Conservation (phyloP, 2,888 invertebrate genomes). For the Cerceris rybyensis region DNA sequence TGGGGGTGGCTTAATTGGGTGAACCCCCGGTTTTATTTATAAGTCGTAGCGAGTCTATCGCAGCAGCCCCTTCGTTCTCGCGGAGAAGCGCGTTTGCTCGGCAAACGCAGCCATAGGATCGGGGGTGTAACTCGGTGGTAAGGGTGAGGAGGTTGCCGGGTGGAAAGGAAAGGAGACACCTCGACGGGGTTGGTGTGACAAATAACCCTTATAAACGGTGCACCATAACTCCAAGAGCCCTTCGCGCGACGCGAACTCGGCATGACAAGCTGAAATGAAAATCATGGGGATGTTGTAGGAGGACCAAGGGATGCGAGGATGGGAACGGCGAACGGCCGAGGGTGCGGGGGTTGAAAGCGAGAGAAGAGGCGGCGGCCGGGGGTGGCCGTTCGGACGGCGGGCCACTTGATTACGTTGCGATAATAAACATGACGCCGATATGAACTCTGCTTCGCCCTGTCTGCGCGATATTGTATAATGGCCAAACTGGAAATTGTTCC, state of each 20-base stretch:
- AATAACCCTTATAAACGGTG: constrained; percentile 81
- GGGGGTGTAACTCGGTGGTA: constrained; percentile 24
- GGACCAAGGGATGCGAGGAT: background rate
- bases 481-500: constrained; percentile 52
- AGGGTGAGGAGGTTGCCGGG: constrained; percentile 2
- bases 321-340: constrained; percentile 44
- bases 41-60: constrained; percentile 78
- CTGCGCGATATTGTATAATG: constrained; percentile 53
- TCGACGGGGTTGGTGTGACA: constrained; percentile 72
- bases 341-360: constrained; percentile 35
- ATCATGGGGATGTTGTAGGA: constrained; percentile 64
- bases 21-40: constrained; percentile 78
- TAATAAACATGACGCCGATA: constrained; percentile 81
- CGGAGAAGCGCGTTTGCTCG: constrained; percentile 23
- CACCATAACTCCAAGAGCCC: constrained; percentile 66
- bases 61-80: constrained; percentile 47
- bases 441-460: constrained; percentile 70
- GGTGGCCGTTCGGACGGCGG: constrained; percentile 63
- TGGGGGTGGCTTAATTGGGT: constrained; percentile 79
- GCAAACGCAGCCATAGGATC: background rate
- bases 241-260: constrained; percentile 49
- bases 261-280: constrained; percentile 76
- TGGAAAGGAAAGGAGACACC: constrained; percentile 41
- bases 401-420: constrained; percentile 79
- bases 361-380: constrained; percentile 44